Percentiles rank a stretch among this genome's conserved stretches.
Conservation (phyloP, 2,113 vertebrate species). For the Felis catus region F.catus_Fca126_mat1.0 CM031412.1:96917501-96918000, state of each 20-base stretch:
- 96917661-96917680: neutral
- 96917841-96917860: neutral
- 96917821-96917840: neutral
- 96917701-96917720: neutral
- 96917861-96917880: neutral
- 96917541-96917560: neutral
- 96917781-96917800: neutral
- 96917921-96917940: neutral
- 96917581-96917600: neutral
- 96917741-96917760: neutral
- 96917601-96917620: slow-evolving; percentile 23
- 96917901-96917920: neutral
- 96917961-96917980: neutral
- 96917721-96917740: neutral
- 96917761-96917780: neutral
- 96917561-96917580: neutral
- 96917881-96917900: neutral
- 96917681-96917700: neutral
- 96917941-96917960: neutral
- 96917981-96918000: neutral
- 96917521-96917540: neutral
- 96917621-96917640: neutral
- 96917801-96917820: neutral
- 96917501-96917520: neutral
- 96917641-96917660: slow-evolving; percentile 6